Evolutionary conservation across 2,797 vertebrate species (phyloP).

Genomic region (Limnodromus scolopaceus): DNA sequence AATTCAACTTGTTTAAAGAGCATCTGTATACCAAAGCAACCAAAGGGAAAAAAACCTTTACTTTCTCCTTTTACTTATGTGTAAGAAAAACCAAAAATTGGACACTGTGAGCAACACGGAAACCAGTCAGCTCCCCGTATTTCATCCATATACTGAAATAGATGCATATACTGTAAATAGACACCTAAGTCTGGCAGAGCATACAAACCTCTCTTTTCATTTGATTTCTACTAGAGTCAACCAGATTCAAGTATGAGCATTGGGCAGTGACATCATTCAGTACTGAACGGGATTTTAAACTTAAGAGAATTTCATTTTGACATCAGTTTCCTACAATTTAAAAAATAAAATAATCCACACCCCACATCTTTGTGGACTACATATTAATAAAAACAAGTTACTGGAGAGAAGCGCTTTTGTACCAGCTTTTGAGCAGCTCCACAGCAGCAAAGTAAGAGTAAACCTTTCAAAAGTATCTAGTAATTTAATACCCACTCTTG

Average conservation of each 20-base stretch:
- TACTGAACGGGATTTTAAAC: background rate
- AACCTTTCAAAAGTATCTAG: background rate
- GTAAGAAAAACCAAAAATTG: background rate
- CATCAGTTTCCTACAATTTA: rapidly evolving
- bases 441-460: background rate
- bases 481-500: background rate
- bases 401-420: background rate
- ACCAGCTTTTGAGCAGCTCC: background rate
- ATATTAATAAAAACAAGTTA: background rate
- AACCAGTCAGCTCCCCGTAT: background rate
- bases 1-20: background rate
- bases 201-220: background rate
- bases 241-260: background rate
- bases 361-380: background rate
- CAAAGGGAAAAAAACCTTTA: background rate
- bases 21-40: background rate
- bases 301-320: background rate
- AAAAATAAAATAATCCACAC: background rate
- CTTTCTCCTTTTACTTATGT: background rate
- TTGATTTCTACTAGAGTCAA: background rate
- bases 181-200: background rate
- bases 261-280: background rate
- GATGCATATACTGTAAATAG: background rate
- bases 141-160: background rate
- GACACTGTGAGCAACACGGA: background rate